Percentiles rank a stretch among this genome's conserved stretches.
Evolutionary conservation across 2,888 invertebrate species (phyloP).

Genomic region (Melanargia galathea): DNA sequence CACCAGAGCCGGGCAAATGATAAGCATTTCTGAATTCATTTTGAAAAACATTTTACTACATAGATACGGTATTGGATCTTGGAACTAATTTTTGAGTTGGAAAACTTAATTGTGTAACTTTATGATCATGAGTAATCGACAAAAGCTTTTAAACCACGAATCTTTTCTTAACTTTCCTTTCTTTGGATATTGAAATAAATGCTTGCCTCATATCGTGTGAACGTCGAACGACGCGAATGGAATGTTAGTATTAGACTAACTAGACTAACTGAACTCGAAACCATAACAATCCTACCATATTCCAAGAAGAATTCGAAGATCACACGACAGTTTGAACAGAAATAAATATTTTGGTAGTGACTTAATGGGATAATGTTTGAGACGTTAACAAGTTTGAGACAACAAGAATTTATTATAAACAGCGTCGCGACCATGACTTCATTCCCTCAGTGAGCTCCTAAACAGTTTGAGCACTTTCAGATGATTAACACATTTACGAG

Average conservation of each 20-base stretch:
- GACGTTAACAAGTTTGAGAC: slow-evolving; percentile 39
- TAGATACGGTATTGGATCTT: too few relatives aligned
- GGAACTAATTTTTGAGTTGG: neutral
- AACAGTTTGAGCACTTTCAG: slow-evolving; percentile 41
- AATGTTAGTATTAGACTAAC: neutral
- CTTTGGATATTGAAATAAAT: neutral
- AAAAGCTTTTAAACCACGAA: too few relatives aligned
- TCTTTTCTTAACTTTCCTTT: too few relatives aligned
- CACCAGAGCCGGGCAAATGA: too few relatives aligned
- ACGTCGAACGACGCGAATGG: neutral
- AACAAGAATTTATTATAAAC: slow-evolving; percentile 47
- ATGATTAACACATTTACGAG: slow-evolving; percentile 40
- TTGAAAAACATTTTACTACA: too few relatives aligned
- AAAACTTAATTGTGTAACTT: too few relatives aligned
- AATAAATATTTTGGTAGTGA: slow-evolving; percentile 33
- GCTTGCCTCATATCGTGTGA: neutral
- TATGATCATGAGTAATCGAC: neutral
- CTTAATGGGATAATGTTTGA: slow-evolving; percentile 30
- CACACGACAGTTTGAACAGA: slow-evolving; percentile 20
- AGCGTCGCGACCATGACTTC: slow-evolving; percentile 51
- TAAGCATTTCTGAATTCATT: too few relatives aligned
- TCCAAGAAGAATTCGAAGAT: slow-evolving; percentile 11
- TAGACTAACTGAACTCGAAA: neutral
- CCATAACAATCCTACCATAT: neutral
- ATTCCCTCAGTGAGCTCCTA: slow-evolving; percentile 48